phyloP scores from a whole-genome alignment of 2,797 vertebrate genomes.

The Argya squamiceps region DNA sequence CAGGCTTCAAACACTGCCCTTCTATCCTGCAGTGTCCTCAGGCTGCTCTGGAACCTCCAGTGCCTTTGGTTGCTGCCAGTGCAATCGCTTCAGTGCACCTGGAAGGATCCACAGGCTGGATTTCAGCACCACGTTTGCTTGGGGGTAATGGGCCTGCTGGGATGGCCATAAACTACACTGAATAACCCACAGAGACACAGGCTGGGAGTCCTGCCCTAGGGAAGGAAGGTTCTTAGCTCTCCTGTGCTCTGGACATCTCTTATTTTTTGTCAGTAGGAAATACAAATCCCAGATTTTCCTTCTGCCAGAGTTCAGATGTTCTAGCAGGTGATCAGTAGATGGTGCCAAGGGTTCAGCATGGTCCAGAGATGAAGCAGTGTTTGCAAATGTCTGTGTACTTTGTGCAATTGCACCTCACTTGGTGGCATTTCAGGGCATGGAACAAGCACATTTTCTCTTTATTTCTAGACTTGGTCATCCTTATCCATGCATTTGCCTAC shows the following conservation, averaged over 20 bases:
- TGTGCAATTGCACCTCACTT: neutral
- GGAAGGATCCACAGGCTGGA: neutral
- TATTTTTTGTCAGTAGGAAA: neutral
- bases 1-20: neutral
- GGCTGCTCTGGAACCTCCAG: neutral
- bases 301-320: neutral
- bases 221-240: neutral
- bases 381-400: neutral
- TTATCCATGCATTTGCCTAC: neutral
- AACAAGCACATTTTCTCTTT: neutral
- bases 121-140: neutral
- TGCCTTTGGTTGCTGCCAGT: neutral
- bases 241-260: neutral
- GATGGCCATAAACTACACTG: neutral
- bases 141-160: neutral
- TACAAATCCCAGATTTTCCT: neutral
- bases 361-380: neutral
- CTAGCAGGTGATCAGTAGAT: neutral
- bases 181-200: neutral
- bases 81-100: rapidly evolving
- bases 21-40: neutral
- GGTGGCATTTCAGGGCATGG: neutral
- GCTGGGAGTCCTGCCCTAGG: neutral
- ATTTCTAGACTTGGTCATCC: neutral
- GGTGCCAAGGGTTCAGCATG: rapidly evolving